Evolutionary conservation across 2,888 invertebrate genomes (phyloP).

Genomic region (Teinopalpus imperialis): DNA sequence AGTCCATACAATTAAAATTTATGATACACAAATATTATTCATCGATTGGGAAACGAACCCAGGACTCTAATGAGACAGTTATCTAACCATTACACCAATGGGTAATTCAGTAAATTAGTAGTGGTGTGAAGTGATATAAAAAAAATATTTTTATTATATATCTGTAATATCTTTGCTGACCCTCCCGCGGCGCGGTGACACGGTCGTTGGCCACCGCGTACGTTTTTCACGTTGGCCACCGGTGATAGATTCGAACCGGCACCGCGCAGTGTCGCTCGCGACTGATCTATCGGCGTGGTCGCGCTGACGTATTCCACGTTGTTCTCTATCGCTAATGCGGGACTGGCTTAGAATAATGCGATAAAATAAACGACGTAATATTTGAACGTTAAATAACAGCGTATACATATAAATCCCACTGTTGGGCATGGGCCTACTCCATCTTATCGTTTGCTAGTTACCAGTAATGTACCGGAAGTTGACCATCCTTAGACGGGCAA

Average conservation of each 20-base stretch:
- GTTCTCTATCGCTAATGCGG: constrained; percentile 4
- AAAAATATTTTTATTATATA: constrained; percentile 1
- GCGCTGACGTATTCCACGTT: constrained; percentile 25
- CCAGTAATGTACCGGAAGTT: constrained; percentile 9
- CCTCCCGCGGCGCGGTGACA: constrained; percentile 34
- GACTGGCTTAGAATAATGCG: constrained; percentile 2
- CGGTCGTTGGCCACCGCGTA: constrained; percentile 38
- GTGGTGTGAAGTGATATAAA: too few relatives aligned
- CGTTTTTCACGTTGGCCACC: constrained; percentile 39
- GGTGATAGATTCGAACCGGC: constrained; percentile 37
- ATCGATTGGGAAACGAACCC: too few relatives aligned
- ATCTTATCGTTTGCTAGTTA: too few relatives aligned
- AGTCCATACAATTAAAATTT: too few relatives aligned
- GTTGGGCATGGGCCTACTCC: too few relatives aligned
- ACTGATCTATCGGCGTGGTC: constrained; percentile 36
- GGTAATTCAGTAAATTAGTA: too few relatives aligned
- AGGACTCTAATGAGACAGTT: too few relatives aligned
- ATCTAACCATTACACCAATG: too few relatives aligned
- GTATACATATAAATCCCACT: too few relatives aligned
- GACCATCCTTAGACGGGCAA: constrained; percentile 29
- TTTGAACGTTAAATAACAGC: too few relatives aligned
- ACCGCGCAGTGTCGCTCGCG: constrained; percentile 27
- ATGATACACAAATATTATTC: too few relatives aligned
- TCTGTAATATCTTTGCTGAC: constrained; percentile 28
- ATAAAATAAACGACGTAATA: not conserved